phyloP scores from a whole-genome alignment of 2,888 invertebrate genomes.

The Leucozona laternaria region DNA sequence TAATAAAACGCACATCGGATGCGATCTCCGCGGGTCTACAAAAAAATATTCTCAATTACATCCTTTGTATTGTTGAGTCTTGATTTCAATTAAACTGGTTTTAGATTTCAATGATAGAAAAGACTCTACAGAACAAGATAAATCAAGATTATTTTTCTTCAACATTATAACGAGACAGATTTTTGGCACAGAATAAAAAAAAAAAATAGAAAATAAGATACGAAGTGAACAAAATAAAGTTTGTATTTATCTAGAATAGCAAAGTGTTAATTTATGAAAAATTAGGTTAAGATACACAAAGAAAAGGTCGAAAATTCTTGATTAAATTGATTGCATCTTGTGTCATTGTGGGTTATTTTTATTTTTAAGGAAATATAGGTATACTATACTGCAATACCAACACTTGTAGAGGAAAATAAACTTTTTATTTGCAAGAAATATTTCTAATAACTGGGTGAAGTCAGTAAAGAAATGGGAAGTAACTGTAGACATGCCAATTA shows the following conservation, averaged over 20 bases:
- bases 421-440: too few relatives aligned
- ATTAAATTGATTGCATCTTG: too few relatives aligned
- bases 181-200: background rate
- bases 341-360: too few relatives aligned
- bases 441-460: too few relatives aligned
- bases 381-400: too few relatives aligned
- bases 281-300: too few relatives aligned
- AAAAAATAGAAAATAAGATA: background rate
- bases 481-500: too few relatives aligned
- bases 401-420: too few relatives aligned
- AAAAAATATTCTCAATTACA: background rate
- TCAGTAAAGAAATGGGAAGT: too few relatives aligned
- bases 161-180: background rate
- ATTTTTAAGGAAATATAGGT: too few relatives aligned
- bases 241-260: background rate
- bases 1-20: constrained; percentile 3
- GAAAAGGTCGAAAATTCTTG: too few relatives aligned
- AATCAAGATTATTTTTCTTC: constrained; percentile 6
- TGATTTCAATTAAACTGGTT: constrained; percentile 27
- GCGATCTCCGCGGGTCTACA: background rate
- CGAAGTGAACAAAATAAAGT: too few relatives aligned
- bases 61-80: constrained; percentile 14
- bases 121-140: background rate
- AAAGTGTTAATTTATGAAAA: background rate
- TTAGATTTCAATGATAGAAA: constrained; percentile 3